phyloP scores from a whole-genome alignment of 2,113 vertebrate genomes.

The Cochlearius cochlearius region DNA sequence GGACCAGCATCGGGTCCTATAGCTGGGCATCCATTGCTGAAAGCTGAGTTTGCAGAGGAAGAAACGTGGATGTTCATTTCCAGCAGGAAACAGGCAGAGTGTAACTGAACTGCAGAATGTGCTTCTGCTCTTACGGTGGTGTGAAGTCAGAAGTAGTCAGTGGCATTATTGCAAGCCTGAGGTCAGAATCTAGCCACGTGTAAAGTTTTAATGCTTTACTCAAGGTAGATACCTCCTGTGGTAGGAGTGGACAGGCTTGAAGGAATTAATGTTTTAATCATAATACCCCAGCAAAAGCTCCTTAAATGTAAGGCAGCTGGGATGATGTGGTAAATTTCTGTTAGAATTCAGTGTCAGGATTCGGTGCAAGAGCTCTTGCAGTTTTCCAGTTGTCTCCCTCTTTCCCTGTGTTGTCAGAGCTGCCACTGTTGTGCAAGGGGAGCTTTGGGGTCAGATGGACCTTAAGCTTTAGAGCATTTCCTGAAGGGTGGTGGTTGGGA shows the following conservation, averaged over 20 bases:
- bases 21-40: not conserved
- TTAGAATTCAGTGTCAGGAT: not conserved
- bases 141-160: not conserved
- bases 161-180: not conserved
- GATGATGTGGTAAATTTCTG: not conserved
- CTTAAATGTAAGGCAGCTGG: not conserved
- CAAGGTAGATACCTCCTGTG: not conserved
- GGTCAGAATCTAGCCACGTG: not conserved
- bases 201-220: not conserved
- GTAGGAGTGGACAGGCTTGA: not conserved
- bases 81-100: not conserved
- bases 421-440: not conserved
- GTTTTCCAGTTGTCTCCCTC: not conserved
- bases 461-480: not conserved
- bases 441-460: not conserved
- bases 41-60: not conserved
- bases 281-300: not conserved
- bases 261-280: not conserved
- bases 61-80: not conserved
- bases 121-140: not conserved
- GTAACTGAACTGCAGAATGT: not conserved
- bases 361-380: not conserved
- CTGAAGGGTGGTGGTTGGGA: not conserved
- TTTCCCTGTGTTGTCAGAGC: not conserved
- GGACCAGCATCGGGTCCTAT: not conserved